Evolutionary conservation across 2,113 vertebrate species (phyloP).

Genomic region (Brevimyrus niger): DNA sequence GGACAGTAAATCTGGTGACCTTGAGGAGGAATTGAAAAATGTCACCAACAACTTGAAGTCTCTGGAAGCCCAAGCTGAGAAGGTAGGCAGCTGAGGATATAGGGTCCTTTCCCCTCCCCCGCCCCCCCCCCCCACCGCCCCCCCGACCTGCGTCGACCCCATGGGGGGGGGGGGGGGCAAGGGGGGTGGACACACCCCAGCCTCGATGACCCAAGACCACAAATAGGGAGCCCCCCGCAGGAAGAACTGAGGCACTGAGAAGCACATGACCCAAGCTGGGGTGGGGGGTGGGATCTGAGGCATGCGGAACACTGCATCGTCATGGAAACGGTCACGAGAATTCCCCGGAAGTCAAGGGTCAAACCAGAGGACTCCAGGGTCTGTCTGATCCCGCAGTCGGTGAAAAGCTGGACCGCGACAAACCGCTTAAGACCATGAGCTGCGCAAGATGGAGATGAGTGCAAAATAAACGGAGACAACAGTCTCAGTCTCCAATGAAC

Average conservation of each 20-base stretch:
- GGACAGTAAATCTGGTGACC: conserved; percentile 94
- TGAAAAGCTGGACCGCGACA: neutral
- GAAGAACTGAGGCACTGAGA: neutral
- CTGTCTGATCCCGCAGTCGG: neutral
- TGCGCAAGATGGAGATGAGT: neutral
- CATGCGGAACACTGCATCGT: neutral
- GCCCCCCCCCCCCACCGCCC: too few species aligned
- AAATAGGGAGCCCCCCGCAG: neutral
- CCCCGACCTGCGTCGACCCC: too few species aligned
- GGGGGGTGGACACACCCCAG: neutral
- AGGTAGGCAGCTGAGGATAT: conserved; percentile 67
- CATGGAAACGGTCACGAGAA: neutral
- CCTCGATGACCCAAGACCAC: neutral
- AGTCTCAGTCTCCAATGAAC: neutral
- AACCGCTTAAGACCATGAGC: neutral
- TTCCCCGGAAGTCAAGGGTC: neutral
- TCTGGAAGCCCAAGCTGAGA: conserved; percentile 92
- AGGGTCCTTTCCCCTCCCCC: too few species aligned
- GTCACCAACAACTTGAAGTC: conserved; percentile 99
- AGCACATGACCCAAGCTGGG: neutral
- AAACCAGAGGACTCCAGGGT: neutral
- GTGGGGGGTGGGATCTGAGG: neutral
- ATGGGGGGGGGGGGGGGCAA: too few species aligned
- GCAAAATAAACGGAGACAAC: neutral
- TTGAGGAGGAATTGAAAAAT: conserved; percentile 99